phyloP scores from a whole-genome alignment of 2,113 vertebrate species.

The Nansenia antarctica region DNA sequence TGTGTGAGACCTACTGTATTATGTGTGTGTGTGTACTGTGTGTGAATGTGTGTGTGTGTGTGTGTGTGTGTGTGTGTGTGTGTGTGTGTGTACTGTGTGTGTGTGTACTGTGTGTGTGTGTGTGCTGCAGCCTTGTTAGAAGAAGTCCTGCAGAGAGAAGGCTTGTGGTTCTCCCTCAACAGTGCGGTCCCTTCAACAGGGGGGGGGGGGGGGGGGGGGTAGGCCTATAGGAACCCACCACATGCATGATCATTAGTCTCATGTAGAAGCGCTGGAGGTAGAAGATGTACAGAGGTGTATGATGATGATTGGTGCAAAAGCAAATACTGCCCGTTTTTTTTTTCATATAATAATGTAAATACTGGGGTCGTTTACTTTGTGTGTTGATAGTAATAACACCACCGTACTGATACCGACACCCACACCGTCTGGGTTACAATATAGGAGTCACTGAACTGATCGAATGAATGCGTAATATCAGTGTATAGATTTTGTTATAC shows the following conservation, averaged over 20 bases:
- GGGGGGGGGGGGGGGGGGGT: no score
- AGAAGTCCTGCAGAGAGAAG: background rate
- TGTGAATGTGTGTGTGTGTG: no score
- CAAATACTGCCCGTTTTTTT: slow-evolving; percentile 1
- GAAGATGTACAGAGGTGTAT: background rate
- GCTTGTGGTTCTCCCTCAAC: background rate
- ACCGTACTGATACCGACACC: no score
- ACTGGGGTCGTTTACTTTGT: background rate
- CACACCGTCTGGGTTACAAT: background rate
- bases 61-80: no score
- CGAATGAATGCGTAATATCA: no score
- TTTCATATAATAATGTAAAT: slow-evolving; percentile 1
- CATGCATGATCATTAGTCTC: no score
- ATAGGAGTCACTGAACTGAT: background rate
- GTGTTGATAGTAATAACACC: background rate
- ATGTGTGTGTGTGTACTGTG: no score
- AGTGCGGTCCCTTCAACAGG: background rate
- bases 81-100: no score
- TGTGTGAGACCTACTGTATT: no score
- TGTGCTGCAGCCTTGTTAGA: background rate
- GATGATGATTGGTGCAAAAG: background rate
- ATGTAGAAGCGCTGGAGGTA: background rate
- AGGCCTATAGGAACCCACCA: no score
- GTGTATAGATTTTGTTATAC: background rate
- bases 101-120: no score